phyloP scores from a whole-genome alignment of 2,797 vertebrate species.

The Aldrovandia affinis region DNA sequence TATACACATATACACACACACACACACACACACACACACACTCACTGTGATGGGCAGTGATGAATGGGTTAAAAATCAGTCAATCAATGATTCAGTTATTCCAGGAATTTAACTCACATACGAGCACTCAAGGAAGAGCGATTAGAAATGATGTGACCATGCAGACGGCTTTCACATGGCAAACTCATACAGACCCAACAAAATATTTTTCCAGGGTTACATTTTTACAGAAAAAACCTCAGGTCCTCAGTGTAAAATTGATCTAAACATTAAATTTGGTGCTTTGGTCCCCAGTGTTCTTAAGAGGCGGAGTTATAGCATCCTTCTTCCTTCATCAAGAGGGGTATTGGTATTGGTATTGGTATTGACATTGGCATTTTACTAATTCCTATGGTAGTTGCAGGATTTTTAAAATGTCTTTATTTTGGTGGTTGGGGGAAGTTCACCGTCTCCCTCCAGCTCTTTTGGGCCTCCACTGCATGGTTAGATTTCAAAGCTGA shows the following conservation, averaged over 20 bases:
- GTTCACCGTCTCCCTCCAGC: neutral
- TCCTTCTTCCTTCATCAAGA: neutral
- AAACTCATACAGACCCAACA: neutral
- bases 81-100: neutral
- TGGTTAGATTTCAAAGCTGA: conserved; percentile 58
- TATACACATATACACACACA: too few species aligned
- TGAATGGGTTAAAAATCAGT: neutral
- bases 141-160: conserved; percentile 2
- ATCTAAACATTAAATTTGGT: neutral
- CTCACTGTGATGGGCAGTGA: too few species aligned
- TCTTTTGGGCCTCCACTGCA: conserved; percentile 10
- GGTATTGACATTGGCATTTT: neutral
- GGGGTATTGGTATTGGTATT: too few species aligned
- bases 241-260: too few species aligned
- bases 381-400: neutral
- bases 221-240: neutral
- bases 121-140: neutral
- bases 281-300: neutral
- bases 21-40: too few species aligned
- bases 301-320: neutral
- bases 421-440: neutral
- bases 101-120: neutral
- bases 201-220: neutral
- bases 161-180: neutral
- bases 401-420: neutral